Percentiles rank a stretch among this genome's conserved stretches.
Evolutionary conservation across 37 sponge, comb jelly and placozoan genomes (phyloP).

Genomic region (Beroe forskalii): DNA sequence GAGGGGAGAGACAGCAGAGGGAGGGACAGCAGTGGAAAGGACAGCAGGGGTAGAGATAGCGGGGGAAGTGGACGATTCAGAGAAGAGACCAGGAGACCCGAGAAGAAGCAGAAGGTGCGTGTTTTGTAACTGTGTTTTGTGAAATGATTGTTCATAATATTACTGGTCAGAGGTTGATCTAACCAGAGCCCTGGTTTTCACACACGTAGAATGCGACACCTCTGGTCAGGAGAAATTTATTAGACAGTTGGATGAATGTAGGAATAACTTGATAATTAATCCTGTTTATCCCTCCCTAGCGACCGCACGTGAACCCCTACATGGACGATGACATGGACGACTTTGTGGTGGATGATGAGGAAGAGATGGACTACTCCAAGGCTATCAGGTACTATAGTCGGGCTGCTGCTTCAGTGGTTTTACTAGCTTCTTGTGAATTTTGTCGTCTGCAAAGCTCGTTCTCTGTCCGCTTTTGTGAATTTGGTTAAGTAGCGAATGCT

Average conservation of each 20-base stretch:
- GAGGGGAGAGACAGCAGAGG: neutral
- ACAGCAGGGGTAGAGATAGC: neutral
- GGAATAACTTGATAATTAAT: no score
- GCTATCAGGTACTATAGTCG: slow-evolving; percentile 28
- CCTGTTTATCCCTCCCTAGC: neutral
- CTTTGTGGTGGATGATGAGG: slow-evolving; percentile 44
- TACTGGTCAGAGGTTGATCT: no score
- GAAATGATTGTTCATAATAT: no score
- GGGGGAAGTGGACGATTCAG: neutral
- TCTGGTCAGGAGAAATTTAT: no score
- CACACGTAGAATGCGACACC: no score
- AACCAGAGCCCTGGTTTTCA: no score
- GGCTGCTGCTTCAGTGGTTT: no score
- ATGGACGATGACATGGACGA: slow-evolving; percentile 51
- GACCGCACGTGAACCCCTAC: slow-evolving; percentile 17
- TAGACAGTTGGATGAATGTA: no score
- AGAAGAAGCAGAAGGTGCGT: neutral
- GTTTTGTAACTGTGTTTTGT: no score
- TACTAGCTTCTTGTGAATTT: no score
- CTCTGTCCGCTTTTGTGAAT: neutral
- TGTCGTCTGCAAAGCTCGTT: neutral
- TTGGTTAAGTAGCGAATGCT: neutral
- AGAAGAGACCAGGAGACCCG: neutral
- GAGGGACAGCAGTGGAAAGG: neutral
- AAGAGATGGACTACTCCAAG: neutral